These are phyloP conservation scores for Acarapis woodi DNA, from an alignment of 1,140 invertebrate genomes.

Conservation along the genomic window DNA sequence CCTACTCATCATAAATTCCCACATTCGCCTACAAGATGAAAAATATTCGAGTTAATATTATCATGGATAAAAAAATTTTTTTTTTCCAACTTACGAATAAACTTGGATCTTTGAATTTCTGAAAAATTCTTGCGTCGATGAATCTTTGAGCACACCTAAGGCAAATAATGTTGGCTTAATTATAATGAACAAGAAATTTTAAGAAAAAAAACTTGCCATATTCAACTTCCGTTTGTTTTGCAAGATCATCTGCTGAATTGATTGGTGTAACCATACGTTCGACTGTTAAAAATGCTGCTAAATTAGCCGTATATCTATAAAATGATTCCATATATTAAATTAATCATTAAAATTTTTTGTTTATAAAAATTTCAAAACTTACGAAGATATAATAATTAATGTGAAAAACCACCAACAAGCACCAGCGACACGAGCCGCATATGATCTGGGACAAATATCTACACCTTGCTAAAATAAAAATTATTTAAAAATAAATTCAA, in stretches of 20 bases:
- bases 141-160: conserved; percentile 33
- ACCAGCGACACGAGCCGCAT: conserved; percentile 74
- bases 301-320: conserved; percentile 26
- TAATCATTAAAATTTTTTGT: no score
- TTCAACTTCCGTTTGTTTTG: conserved; percentile 75
- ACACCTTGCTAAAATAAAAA: conserved; percentile 28
- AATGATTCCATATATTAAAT: no score
- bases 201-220: no score
- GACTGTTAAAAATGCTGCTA: conserved; percentile 81
- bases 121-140: conserved; percentile 76
- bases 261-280: conserved; percentile 64
- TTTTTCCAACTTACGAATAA: no score
- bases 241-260: conserved; percentile 68
- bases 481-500: conserved; percentile 24
- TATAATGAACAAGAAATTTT: conserved; percentile 16
- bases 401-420: conserved; percentile 99
- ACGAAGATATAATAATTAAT: conserved; percentile 37
- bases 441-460: conserved; percentile 36
- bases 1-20: conserved; percentile 18
- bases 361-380: no score
- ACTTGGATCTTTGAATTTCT: conserved; percentile 23
- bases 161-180: neutral
- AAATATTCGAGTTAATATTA: no score
- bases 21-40: no score
- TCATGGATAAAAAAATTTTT: no score